Conservation (phyloP, 1,140 invertebrate genomes). For the Caenorhabditis brenneri region DNA sequence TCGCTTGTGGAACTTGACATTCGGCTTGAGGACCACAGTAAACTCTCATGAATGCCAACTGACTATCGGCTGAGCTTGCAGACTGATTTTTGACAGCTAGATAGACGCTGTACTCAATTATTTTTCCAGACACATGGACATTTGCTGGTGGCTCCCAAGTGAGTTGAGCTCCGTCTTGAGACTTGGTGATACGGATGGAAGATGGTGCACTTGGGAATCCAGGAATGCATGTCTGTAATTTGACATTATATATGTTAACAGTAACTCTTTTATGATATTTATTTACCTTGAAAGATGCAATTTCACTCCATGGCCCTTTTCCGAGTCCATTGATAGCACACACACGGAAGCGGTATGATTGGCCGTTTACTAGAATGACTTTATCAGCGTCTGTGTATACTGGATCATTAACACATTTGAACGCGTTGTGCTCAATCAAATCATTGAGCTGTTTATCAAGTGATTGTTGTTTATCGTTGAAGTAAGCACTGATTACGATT, state of each 20-base stretch:
- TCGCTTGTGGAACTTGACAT: constrained; percentile 86
- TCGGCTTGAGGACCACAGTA: constrained; percentile 90
- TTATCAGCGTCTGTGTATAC: constrained; percentile 65
- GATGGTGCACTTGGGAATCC: constrained; percentile 95
- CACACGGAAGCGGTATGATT: constrained; percentile 94
- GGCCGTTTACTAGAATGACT: constrained; percentile 81
- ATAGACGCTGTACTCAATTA: constrained; percentile 97
- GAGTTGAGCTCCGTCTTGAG: constrained; percentile 85
- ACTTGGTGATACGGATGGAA: constrained; percentile 95
- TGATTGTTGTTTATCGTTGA: constrained; percentile 73
- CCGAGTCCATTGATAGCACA: constrained; percentile 95
- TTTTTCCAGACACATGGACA: constrained; percentile 77
- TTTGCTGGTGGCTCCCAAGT: constrained; percentile 94
- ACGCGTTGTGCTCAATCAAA: constrained; percentile 43
- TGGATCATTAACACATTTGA: not conserved
- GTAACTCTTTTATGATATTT: no score
- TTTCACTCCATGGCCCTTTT: constrained; percentile 89
- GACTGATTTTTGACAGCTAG: constrained; percentile 80
- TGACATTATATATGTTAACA: no score
- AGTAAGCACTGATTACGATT: constrained; percentile 79
- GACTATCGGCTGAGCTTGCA: constrained; percentile 10
- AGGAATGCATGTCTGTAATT: constrained; percentile 82
- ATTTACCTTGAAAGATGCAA: constrained; percentile 84
- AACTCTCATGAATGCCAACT: constrained; percentile 45
- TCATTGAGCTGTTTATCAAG: constrained; percentile 17